Percentiles rank a stretch among this genome's conserved stretches.
Conservation (phyloP, 2,888 invertebrate genomes). For the Eristalis arbustorum region DNA sequence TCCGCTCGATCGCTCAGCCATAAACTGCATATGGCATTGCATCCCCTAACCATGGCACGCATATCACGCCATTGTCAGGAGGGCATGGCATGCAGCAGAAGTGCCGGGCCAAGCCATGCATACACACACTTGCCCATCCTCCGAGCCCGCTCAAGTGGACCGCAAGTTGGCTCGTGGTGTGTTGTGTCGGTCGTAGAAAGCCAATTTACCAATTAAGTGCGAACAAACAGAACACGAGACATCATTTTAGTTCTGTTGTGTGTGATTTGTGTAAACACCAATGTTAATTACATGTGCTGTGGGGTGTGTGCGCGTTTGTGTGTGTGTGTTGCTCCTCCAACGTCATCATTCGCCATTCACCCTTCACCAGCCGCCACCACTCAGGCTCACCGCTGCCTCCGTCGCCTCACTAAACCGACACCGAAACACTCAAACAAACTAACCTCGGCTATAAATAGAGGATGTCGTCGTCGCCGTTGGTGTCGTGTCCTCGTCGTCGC, state of each 20-base stretch:
- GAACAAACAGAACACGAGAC: slow-evolving; percentile 68
- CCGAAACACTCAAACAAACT: slow-evolving; percentile 64
- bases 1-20: slow-evolving; percentile 68
- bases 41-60: slow-evolving; percentile 10
- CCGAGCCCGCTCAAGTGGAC: slow-evolving; percentile 56
- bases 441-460: slow-evolving; percentile 57
- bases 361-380: background rate
- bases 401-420: slow-evolving; percentile 15
- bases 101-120: background rate
- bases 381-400: no score
- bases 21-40: slow-evolving; percentile 66
- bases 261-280: slow-evolving; percentile 70
- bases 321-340: background rate
- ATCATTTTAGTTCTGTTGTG: slow-evolving; percentile 60
- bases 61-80: slow-evolving; percentile 43
- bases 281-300: slow-evolving; percentile 68
- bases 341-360: background rate
- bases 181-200: slow-evolving; percentile 66
- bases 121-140: slow-evolving; percentile 31
- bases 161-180: slow-evolving; percentile 66
- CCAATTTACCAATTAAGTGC: slow-evolving; percentile 71
- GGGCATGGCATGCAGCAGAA: slow-evolving; percentile 1
- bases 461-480: slow-evolving; percentile 31
- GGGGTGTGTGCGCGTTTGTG: slow-evolving; percentile 13
- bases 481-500: slow-evolving; percentile 13